phyloP scores from a whole-genome alignment of 2,888 invertebrate species.

The Halictus quadricinctus region DNA sequence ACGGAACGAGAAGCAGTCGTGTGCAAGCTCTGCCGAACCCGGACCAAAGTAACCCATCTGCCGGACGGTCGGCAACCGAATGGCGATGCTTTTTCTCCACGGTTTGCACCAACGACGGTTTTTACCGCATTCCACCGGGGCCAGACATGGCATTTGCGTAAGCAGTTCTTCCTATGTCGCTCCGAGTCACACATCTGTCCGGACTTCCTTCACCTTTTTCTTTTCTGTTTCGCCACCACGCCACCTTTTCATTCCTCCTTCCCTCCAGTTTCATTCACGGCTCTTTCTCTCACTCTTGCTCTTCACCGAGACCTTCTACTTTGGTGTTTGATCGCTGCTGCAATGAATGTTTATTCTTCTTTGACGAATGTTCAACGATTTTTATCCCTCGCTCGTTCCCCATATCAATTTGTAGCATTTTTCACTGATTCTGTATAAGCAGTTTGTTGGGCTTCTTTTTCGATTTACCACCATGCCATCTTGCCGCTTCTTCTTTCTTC shows the following conservation, averaged over 20 bases:
- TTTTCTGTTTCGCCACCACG: slow-evolving; percentile 39
- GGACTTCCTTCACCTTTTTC: slow-evolving; percentile 66
- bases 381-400: no score
- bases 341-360: no score
- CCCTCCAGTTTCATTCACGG: not conserved
- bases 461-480: no score
- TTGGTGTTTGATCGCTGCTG: not conserved
- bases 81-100: slow-evolving; percentile 71
- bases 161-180: slow-evolving; percentile 73
- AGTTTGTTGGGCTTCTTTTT: no score
- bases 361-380: no score
- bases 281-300: not conserved
- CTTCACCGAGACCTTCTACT: not conserved
- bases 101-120: slow-evolving; percentile 69
- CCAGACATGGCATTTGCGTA: slow-evolving; percentile 77
- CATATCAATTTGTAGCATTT: no score
- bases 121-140: slow-evolving; percentile 76
- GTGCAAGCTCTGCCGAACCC: slow-evolving; percentile 59
- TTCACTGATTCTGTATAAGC: no score
- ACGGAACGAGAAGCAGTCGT: slow-evolving; percentile 11
- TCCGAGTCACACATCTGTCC: slow-evolving; percentile 71
- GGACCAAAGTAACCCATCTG: slow-evolving; percentile 73
- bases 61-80: slow-evolving; percentile 64
- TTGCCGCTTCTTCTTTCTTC: no score
- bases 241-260: slow-evolving; percentile 44